Evolutionary conservation across 2,888 invertebrate species (phyloP).

Genomic region (Meghimatium bilineatum): DNA sequence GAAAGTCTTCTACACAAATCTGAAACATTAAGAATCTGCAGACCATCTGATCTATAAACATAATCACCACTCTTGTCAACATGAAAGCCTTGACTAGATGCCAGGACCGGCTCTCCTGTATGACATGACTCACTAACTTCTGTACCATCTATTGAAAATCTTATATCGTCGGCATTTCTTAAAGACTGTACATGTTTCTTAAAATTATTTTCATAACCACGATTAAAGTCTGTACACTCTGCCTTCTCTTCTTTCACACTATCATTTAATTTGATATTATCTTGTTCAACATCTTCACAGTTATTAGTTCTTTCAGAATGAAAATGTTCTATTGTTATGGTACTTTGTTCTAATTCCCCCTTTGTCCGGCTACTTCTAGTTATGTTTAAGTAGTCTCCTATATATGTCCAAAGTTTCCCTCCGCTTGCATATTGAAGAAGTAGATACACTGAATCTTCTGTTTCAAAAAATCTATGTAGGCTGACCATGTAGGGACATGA

Average conservation of each 20-base stretch:
- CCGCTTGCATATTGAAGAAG: slow-evolving; percentile 84
- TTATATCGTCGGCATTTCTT: neutral
- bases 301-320: slow-evolving; percentile 62
- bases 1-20: slow-evolving; percentile 31
- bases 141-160: slow-evolving; percentile 33
- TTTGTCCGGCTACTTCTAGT: slow-evolving; percentile 42
- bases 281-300: neutral
- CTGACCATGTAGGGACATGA: slow-evolving; percentile 89
- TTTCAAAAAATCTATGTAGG: slow-evolving; percentile 86
- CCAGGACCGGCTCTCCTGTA: neutral
- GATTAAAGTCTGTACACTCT: neutral
- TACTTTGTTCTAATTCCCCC: slow-evolving; percentile 19
- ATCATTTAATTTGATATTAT: neutral
- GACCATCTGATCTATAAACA: neutral
- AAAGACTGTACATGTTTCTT: slow-evolving; percentile 12
- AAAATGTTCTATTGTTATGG: slow-evolving; percentile 52
- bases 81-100: slow-evolving; percentile 1
- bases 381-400: slow-evolving; percentile 71
- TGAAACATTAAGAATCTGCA: slow-evolving; percentile 17
- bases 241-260: neutral
- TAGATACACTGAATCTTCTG: slow-evolving; percentile 85
- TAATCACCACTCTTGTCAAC: neutral
- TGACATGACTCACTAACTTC: neutral
- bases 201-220: neutral
- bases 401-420: slow-evolving; percentile 79